Base-by-base conservation (phyloP, 1,140 invertebrate genomes). In the Anagrus nilaparvatae region DNA sequence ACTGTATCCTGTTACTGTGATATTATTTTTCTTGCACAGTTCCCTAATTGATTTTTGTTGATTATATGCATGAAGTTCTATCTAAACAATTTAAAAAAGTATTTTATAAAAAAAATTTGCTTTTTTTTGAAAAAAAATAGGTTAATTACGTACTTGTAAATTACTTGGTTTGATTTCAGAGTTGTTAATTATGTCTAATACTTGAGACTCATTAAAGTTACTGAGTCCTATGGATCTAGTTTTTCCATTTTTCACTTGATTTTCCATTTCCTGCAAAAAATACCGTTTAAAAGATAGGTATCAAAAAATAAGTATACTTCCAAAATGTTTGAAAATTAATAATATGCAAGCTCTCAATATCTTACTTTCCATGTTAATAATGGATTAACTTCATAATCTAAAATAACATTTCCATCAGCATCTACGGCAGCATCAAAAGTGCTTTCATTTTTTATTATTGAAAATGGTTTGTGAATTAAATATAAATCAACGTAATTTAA, bases 121-220 rank as follows among this genome's bases (percentile, higher is more conserved):
- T n/a, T n/a, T n/a, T n/a, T n/a, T n/a, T n/a, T n/a, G n/a, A n/a
- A n/a, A n/a, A n/a, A n/a, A n/a, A n/a, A n/a, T n/a, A 69, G 4
- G n/a, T 37, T 14, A 19, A 32, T 18, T 69, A 58, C 46, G 48
- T 35, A 40, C 44, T 62, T 88, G 76, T 44, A 74, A 47, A 53
- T 60, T 86, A 69, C 48, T 84, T 55, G 61, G 72, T 71, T 50
- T 75, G 63, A 38, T 72, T 76, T 46, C 72, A 60, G 43, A 79
- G 64, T 38, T 60, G 57, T 37, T 63, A 1, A 82, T 59, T 25
- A 87, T 71, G 39, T 70, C 71, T 16, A 68, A 50, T 37, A 87
- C 78, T 65, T 87, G 84, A 5, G 54, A 51, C 31, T 73, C 66
- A 56, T 82, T 87, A 50, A 87, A 89, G 59, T 89, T 88, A 0